Percentiles rank a stretch among this genome's conserved stretches.
These are phyloP conservation scores for Nebria salina DNA, from an alignment of 2,888 invertebrate species.

Conservation along the genomic window DNA sequence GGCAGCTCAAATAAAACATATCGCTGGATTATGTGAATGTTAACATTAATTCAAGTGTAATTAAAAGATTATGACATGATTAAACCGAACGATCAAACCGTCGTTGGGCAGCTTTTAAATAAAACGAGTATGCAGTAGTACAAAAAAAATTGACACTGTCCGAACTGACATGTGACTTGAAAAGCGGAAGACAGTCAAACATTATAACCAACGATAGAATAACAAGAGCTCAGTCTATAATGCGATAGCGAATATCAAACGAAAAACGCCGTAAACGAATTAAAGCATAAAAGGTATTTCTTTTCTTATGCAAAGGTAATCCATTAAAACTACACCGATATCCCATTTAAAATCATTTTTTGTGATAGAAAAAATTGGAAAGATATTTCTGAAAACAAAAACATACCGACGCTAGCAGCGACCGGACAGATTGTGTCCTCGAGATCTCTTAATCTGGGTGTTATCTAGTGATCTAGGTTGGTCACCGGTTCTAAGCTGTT, in stretches of 20 bases:
- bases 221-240: neutral
- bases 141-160: neutral
- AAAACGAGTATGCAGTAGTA: neutral
- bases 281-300: constrained; percentile 31
- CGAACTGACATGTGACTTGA: neutral
- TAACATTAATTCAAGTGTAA: constrained; percentile 1
- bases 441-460: constrained; percentile 54
- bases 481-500: constrained; percentile 53
- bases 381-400: constrained; percentile 33
- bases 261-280: constrained; percentile 21
- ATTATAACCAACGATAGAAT: neutral
- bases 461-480: constrained; percentile 53
- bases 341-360: constrained; percentile 2
- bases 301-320: constrained; percentile 40
- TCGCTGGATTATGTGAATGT: neutral
- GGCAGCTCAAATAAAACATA: neutral
- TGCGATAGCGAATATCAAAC: neutral
- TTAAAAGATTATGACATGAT: constrained; percentile 1
- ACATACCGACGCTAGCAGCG: constrained; percentile 17
- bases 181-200: neutral
- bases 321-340: constrained; percentile 36
- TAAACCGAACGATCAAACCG: neutral
- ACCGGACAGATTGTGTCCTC: constrained; percentile 49
- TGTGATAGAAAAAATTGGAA: constrained; percentile 6
- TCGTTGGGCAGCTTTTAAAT: neutral